Base-by-base conservation (phyloP, 2,888 invertebrate genomes). In the Thecophora atra region DNA sequence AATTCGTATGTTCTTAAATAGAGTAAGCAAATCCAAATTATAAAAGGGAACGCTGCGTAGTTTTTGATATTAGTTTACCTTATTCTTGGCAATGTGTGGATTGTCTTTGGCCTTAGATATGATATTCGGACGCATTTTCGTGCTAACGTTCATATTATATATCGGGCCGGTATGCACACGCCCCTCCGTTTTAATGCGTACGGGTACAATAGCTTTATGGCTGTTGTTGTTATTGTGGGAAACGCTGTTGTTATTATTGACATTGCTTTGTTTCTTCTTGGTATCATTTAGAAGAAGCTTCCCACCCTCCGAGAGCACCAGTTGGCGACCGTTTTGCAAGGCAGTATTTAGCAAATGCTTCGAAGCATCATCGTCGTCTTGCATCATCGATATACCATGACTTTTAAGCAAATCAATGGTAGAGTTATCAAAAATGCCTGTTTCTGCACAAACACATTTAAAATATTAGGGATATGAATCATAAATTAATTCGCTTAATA, bases 301-400 rank as follows among this genome's bases (percentile, higher is more conserved):
- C 15, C 94, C 94, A 5, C 93, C 93, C 81, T 94, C 94, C 89
- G 94, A 96, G 64, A 96, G 89, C 76, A 95, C 92, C 70, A 96
- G 91, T 74, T 94, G 94, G 81, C 95, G 92, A 0, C 96, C 96
- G 85, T 92, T 93, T 87, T 94, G 93, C 84, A 97, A 90, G 44
- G 95, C 95, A 73, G 91, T 92, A 77, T 92, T 92, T 72, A 95
- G 91, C 75, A 93, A 89, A 73, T 82, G 82, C 88, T 93, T 86
- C 88, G 90, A 84, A 80, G 87, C 88, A 78, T 92, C 91, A 84
- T 95, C 95, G 85, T 95, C 95, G 26, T 91, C 89, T 67, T 94
- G 93, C 83, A 96, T 90, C 91, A 96, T 92, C 62, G 94, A 92
- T 81, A 96, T 95, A 75, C 95, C 96, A 87, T 96, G 95, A 78